These are phyloP conservation scores for Melanogrammus aeglefinus DNA, from an alignment of 2,797 vertebrate species.

Conservation along the genomic window DNA sequence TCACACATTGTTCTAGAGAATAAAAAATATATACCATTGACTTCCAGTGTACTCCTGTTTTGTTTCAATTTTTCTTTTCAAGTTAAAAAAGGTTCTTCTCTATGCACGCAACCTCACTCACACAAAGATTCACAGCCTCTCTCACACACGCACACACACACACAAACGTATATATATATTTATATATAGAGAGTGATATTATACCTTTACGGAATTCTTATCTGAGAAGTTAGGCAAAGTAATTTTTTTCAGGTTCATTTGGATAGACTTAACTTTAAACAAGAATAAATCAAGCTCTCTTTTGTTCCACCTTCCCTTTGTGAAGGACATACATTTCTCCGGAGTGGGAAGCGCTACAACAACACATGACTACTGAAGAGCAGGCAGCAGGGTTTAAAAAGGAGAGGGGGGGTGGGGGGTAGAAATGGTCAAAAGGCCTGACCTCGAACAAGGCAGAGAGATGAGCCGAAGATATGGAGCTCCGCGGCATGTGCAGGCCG, in stretches of 20 bases:
- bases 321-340: conserved; percentile 45
- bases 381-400: conserved; percentile 51
- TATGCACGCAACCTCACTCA: conserved; percentile 27
- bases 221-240: conserved; percentile 63
- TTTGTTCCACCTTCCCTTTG: conserved; percentile 51
- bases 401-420: conserved; percentile 15
- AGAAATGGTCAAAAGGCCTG: conserved; percentile 51
- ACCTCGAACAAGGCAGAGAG: conserved; percentile 66
- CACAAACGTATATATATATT: conserved; percentile 33
- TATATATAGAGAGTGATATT: conserved; percentile 26
- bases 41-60: conserved; percentile 70
- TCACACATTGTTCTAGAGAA: conserved; percentile 70
- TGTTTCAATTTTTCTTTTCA: conserved; percentile 48
- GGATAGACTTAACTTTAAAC: conserved; percentile 57
- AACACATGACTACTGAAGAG: conserved; percentile 71
- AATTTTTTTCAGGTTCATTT: conserved; percentile 54
- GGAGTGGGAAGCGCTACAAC: conserved; percentile 64
- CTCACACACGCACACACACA: conserved; percentile 9
- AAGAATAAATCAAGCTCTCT: conserved; percentile 45
- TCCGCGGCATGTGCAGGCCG: conserved; percentile 53
- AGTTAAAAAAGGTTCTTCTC: conserved; percentile 67
- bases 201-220: conserved; percentile 53
- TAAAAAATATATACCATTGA: conserved; percentile 73
- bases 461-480: conserved; percentile 48
- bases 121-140: conserved; percentile 23